phyloP scores from a whole-genome alignment of 2,797 vertebrate genomes.

The Sphenopsis melanotis region DNA sequence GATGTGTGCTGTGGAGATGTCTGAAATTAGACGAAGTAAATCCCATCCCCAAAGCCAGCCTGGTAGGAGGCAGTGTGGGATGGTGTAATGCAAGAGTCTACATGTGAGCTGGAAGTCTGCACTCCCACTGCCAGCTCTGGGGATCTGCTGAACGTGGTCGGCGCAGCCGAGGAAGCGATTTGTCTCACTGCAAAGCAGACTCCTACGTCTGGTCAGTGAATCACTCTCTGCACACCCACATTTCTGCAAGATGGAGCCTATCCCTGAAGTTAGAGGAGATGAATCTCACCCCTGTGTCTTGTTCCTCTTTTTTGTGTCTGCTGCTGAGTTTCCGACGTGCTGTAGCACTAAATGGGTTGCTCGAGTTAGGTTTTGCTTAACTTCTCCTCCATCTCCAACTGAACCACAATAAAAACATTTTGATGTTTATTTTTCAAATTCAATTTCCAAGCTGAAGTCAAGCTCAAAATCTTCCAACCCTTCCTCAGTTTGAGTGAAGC shows the following conservation, averaged over 20 bases:
- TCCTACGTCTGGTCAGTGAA: conserved; percentile 68
- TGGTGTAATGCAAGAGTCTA: conserved; percentile 66
- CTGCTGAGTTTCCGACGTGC: background rate
- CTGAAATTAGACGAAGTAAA: conserved; percentile 56
- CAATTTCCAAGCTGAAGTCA: background rate
- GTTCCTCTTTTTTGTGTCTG: conserved; percentile 37
- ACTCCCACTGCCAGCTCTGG: conserved; percentile 50
- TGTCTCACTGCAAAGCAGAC: conserved; percentile 66
- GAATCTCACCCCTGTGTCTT: conserved; percentile 49
- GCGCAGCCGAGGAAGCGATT: conserved; percentile 54
- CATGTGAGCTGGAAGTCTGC: conserved; percentile 69
- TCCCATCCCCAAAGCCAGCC: conserved; percentile 57
- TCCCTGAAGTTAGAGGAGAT: conserved; percentile 41
- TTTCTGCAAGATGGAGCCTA: conserved; percentile 48
- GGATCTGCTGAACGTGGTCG: conserved; percentile 46
- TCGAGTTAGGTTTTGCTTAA: background rate
- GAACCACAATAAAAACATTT: background rate
- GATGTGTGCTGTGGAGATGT: conserved; percentile 13
- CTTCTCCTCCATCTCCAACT: background rate
- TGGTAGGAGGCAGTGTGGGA: conserved; percentile 59
- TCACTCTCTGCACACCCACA: conserved; percentile 59
- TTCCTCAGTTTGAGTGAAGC: background rate
- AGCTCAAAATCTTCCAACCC: background rate
- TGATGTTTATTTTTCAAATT: background rate
- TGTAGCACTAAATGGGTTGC: background rate